Evolutionary conservation across 1,140 invertebrate genomes (phyloP), one percentile per base, ranked within the genome.

Genomic region (Euwallacea similis): DNA sequence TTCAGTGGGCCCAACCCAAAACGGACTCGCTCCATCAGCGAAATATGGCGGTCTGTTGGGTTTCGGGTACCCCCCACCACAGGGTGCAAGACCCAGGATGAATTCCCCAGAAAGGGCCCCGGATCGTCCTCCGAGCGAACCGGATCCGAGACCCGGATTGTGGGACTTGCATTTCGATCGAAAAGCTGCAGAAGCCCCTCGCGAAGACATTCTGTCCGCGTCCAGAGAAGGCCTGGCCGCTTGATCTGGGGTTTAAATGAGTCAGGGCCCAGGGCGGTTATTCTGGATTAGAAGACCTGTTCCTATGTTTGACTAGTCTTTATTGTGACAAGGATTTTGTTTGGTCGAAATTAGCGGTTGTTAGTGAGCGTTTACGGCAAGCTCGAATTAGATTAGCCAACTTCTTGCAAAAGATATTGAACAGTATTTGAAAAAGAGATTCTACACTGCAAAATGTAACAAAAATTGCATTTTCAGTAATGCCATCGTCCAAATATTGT

Each of bases 21-120:
- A 87, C 76, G 86, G 86, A 13, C 80, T 87, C 59, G 80, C 77
- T 0, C 78, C 75, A 13, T 77, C 80, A 7, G 80, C 84, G 13
- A 86, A 87, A 75, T 87, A 87, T 76, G 83, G 85, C 10, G 83
- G 84, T n/a, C 78, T 87, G 6, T 77, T 87, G 11, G 85, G 85
- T 2, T 87, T 86, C 77, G 85, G 86, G 8, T 85, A 85, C 33
- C 84, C 85, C 6, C 80, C 81, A 15, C 80, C 74, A 54, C 78
- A 81, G 21, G 69, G 75, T 82, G 81, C 66, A 81, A 63, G 77
- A 41, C 75, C 83, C 80, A 63, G 82, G 80, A 56, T 77, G 63
- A 72, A 75, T 61, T 77, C 84, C 71, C 81, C 73, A 46, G 80
- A 80, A 66, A 73, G 76, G 61, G 62, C 72, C 13, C 63, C 76